A percentile compares a stretch with the other conserved stretches of the same genome.
Evolutionary conservation across 2,888 invertebrate species (phyloP).

Genomic region (Drosophila neoperkinsi): DNA sequence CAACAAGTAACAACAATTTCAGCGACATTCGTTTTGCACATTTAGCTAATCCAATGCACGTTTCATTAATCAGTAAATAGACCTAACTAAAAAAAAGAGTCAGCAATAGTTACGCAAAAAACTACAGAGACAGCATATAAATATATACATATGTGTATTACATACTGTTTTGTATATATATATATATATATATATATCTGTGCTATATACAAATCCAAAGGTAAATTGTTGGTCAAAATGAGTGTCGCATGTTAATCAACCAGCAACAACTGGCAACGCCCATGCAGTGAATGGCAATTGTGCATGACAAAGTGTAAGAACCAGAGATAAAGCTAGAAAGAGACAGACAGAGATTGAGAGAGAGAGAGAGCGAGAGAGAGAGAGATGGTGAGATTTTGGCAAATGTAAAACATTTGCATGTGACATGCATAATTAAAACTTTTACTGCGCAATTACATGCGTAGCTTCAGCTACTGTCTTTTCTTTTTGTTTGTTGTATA

Average conservation of each 20-base stretch:
- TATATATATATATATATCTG: not conserved
- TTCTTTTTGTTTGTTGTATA: conserved; percentile 3
- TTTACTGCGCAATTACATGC: conserved; percentile 65
- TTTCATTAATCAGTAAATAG: conserved; percentile 41
- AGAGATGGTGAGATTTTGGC: conserved; percentile 37
- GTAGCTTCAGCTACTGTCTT: conserved; percentile 48
- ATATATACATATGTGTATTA: not conserved
- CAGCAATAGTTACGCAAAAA: conserved; percentile 48
- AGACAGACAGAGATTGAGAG: conserved; percentile 1
- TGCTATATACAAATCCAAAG: conserved; percentile 28
- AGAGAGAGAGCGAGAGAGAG: not conserved
- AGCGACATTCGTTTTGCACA: conserved; percentile 10
- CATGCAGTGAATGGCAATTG: conserved; percentile 21
- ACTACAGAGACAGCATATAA: not conserved
- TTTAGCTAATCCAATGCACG: conserved; percentile 42
- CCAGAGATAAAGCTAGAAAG: not conserved
- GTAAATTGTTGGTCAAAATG: conserved; percentile 59
- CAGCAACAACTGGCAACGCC: conserved; percentile 36
- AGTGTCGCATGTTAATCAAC: conserved; percentile 39
- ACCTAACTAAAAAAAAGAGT: conserved; percentile 16
- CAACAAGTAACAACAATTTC: conserved; percentile 11
- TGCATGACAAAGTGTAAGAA: conserved; percentile 8
- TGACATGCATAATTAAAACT: conserved; percentile 70
- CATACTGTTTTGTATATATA: not conserved
- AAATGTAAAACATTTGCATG: conserved; percentile 72